phyloP scores from a whole-genome alignment of 2,888 invertebrate genomes.

The Cheilosia grossa region DNA sequence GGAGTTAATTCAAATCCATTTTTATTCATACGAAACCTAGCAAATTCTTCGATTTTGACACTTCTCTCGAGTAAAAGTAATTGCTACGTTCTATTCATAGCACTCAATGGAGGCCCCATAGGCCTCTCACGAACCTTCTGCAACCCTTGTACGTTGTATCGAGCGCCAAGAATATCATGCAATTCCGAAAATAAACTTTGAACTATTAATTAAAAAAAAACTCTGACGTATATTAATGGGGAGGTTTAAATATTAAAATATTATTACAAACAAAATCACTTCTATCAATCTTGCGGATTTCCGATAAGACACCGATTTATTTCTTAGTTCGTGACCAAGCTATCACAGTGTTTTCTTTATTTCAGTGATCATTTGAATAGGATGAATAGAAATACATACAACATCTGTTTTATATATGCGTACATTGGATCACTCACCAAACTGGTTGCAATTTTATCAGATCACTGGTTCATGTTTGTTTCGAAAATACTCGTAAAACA shows the following conservation, averaged over 20 bases:
- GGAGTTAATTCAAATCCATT: no score
- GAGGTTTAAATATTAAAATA: not conserved
- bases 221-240: no score
- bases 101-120: no score
- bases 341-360: not conserved
- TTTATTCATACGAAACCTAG: no score
- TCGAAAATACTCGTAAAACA: not conserved
- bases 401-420: not conserved
- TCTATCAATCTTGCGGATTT: not conserved
- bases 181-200: no score
- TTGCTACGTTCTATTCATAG: no score
- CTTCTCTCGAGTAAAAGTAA: no score
- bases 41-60: no score
- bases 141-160: no score
- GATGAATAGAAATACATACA: not conserved
- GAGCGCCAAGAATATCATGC: no score
- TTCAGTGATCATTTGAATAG: constrained; percentile 30
- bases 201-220: no score
- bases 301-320: constrained; percentile 5
- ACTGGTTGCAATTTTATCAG: constrained; percentile 68
- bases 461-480: constrained; percentile 45
- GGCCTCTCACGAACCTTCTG: no score
- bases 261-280: not conserved
- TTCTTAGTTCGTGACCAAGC: not conserved
- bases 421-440: constrained; percentile 52